phyloP scores from a whole-genome alignment of 2,113 vertebrate species.

The Trachemys scripta region DNA sequence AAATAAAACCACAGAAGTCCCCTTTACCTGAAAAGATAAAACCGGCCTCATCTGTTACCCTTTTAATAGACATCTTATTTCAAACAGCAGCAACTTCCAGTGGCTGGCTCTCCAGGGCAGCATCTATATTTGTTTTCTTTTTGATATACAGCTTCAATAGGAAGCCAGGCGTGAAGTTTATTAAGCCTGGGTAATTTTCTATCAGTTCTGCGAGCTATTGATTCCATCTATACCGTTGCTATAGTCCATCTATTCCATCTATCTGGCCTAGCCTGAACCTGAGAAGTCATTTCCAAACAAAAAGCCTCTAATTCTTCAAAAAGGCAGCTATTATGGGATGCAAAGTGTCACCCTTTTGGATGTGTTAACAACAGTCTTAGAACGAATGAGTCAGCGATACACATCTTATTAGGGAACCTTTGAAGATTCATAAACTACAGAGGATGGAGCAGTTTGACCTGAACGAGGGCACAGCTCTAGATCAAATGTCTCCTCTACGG shows the following conservation, averaged over 20 bases:
- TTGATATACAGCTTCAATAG: conserved; percentile 24
- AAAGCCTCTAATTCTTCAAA: neutral
- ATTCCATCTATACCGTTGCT: conserved; percentile 16
- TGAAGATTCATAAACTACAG: neutral
- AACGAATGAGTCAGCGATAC: neutral
- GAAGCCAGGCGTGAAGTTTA: conserved; percentile 50
- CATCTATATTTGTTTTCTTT: neutral
- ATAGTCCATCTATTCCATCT: too few species aligned
- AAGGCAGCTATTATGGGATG: conserved; percentile 14
- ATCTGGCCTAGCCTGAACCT: conserved; percentile 12
- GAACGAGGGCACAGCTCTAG: neutral
- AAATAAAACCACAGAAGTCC: neutral
- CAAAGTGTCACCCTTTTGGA: neutral
- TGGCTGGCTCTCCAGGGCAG: neutral
- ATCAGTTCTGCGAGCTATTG: conserved; percentile 49
- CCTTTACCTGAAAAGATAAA: neutral
- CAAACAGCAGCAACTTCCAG: neutral
- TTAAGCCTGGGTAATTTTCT: conserved; percentile 63
- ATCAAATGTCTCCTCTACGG: neutral
- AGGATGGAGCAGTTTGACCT: neutral
- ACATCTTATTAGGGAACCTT: conserved; percentile 44
- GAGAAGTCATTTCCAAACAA: conserved; percentile 37
- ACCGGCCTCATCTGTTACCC: neutral
- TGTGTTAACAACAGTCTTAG: neutral
- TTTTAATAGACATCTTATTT: neutral